Conservation (phyloP, 2,888 invertebrate species). For the Pseudeuparius sepicola region DNA sequence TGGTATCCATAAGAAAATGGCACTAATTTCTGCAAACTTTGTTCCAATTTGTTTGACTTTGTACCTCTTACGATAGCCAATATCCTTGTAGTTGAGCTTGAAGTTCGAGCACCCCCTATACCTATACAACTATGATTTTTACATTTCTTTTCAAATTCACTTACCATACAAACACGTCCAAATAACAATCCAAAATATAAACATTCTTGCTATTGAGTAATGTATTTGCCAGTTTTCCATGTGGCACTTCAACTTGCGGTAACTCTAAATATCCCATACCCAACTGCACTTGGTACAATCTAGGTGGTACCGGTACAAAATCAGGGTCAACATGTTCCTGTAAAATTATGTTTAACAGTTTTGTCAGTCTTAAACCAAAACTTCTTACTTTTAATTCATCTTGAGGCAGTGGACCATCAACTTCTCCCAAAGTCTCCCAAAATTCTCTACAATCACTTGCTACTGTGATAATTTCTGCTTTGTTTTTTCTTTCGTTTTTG, state of each 20-base stretch:
- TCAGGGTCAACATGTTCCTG: slow-evolving; percentile 62
- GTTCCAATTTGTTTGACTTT: too few species aligned
- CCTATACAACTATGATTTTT: not conserved
- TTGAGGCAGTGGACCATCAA: slow-evolving; percentile 43
- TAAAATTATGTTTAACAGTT: slow-evolving; percentile 12
- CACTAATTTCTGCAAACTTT: too few species aligned
- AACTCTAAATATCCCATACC: slow-evolving; percentile 98
- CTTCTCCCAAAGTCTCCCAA: slow-evolving; percentile 62
- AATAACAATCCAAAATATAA: slow-evolving; percentile 89
- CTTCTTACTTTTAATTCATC: slow-evolving; percentile 35
- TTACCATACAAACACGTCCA: slow-evolving; percentile 93
- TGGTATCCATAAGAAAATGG: too few species aligned
- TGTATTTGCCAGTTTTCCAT: slow-evolving; percentile 63
- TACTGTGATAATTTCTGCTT: slow-evolving; percentile 80
- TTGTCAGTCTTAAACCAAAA: slow-evolving; percentile 4
- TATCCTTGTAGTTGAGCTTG: too few species aligned
- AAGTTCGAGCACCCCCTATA: too few species aligned
- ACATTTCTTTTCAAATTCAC: slow-evolving; percentile 20
- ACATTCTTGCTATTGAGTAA: slow-evolving; percentile 85
- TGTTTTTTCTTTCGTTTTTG: slow-evolving; percentile 94
- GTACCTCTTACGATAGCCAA: too few species aligned
- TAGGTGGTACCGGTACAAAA: slow-evolving; percentile 56
- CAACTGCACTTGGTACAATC: slow-evolving; percentile 88
- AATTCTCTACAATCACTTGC: slow-evolving; percentile 78
- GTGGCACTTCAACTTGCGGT: slow-evolving; percentile 79